phyloP scores from a whole-genome alignment of 2,888 invertebrate genomes.

The Cetonia aurata region DNA sequence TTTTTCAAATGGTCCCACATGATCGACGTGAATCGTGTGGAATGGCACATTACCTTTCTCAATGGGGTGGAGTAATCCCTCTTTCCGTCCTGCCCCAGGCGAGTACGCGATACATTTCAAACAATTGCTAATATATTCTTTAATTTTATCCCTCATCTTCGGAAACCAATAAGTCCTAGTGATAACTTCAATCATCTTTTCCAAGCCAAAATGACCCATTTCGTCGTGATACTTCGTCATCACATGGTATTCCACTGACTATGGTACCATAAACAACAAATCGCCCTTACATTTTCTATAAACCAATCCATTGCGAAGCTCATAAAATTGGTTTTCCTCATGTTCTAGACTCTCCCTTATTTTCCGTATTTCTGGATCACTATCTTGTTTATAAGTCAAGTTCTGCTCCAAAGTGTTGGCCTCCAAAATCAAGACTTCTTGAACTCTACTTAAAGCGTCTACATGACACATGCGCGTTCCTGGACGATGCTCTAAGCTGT shows the following conservation, averaged over 20 bases:
- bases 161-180: too few species aligned
- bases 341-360: neutral
- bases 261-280: neutral
- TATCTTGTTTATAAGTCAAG: neutral
- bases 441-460: neutral
- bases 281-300: neutral
- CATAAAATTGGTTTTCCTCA: neutral
- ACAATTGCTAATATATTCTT: too few species aligned
- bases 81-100: too few species aligned
- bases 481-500: too few species aligned
- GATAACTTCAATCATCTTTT: too few species aligned
- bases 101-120: too few species aligned
- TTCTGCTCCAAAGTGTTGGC: neutral
- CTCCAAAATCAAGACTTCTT: neutral
- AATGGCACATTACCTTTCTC: too few species aligned
- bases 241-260: neutral
- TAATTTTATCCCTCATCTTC: too few species aligned
- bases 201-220: conserved; percentile 1
- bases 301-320: neutral
- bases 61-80: too few species aligned
- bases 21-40: too few species aligned
- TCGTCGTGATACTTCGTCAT: neutral
- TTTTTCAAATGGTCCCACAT: too few species aligned
- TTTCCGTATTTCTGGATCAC: neutral
- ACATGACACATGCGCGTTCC: conserved; percentile 4